Base-by-base conservation (phyloP, 2,113 vertebrate genomes). In the Malaclemys terrapin region DNA sequence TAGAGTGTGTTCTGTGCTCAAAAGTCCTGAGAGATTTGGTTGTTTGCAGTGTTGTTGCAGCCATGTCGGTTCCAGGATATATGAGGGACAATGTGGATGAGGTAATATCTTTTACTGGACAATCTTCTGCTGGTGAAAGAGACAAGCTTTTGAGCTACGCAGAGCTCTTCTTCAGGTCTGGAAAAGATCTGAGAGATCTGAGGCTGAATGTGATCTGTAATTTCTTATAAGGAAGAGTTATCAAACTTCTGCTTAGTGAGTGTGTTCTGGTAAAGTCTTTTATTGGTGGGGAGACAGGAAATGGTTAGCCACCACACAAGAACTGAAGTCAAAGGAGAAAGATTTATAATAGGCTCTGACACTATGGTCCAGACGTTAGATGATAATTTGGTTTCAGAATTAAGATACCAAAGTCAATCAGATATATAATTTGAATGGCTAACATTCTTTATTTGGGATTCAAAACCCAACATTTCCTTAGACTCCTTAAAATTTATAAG, bases 311-410 rank as follows among this genome's bases (percentile, higher is more conserved):
- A 69, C n/a, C 7, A 35, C 14, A n/a, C 7, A 69, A n/a, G n/a
- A 69, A 69, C 17, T 69, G 35, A 69, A 69, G 17, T 19, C 65
- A n/a, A 12, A 4, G 0, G 3, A 24, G 27, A 29, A 65, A 42
- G 1, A 31, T n/a, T 53, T 80, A 80, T 29, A 35, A 20, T 53
- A 35, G 50, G 29, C 27, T 27, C 16, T 78, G 78, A 78, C 12
- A 24, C 54, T 8, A 59, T 6, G 0, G 0, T 7, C 25, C 38
- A 89, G 1, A 3, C 20, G 14, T 52, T 6, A 38, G 5, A 1
- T 82, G 42, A 31, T 19, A 24, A 59, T 75, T 10, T 6, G 0
- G 5, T 80, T 50, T 80, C 83, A 38, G 0, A 11, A 59, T 12
- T 16, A 59, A 92, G 86, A 94, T 27, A 42, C 42, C 42, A 42